phyloP scores from a whole-genome alignment of 2,797 vertebrate species.

The Bucorvus abyssinicus region DNA sequence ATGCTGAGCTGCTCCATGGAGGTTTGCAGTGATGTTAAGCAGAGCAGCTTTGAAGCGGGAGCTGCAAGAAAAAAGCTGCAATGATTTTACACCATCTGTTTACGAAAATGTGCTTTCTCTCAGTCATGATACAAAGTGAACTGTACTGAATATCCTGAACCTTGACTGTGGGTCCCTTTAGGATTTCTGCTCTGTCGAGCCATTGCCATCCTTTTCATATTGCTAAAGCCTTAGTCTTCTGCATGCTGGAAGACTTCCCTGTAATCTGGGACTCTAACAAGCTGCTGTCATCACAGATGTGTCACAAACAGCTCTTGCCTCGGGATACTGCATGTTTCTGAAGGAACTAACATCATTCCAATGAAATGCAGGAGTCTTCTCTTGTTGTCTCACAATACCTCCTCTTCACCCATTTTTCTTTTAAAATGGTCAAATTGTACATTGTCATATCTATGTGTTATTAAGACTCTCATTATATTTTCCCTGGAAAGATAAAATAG shows the following conservation, averaged over 20 bases:
- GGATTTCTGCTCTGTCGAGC: background rate
- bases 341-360: constrained; percentile 26
- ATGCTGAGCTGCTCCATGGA: background rate
- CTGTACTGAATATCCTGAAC: background rate
- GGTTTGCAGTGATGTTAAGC: background rate
- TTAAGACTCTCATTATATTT: background rate
- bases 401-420: background rate
- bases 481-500: background rate
- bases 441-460: background rate
- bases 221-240: constrained; percentile 57
- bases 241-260: constrained; percentile 70
- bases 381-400: background rate
- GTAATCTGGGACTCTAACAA: constrained; percentile 56
- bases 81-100: background rate
- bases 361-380: constrained; percentile 11
- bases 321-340: constrained; percentile 58
- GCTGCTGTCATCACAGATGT: constrained; percentile 69
- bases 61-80: background rate
- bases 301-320: constrained; percentile 67
- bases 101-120: background rate
- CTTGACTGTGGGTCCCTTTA: background rate
- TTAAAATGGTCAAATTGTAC: background rate
- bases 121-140: background rate
- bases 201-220: background rate
- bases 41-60: background rate